These are phyloP conservation scores for Centropus unirufus DNA, from an alignment of 2,113 vertebrate species.

Conservation along the genomic window DNA sequence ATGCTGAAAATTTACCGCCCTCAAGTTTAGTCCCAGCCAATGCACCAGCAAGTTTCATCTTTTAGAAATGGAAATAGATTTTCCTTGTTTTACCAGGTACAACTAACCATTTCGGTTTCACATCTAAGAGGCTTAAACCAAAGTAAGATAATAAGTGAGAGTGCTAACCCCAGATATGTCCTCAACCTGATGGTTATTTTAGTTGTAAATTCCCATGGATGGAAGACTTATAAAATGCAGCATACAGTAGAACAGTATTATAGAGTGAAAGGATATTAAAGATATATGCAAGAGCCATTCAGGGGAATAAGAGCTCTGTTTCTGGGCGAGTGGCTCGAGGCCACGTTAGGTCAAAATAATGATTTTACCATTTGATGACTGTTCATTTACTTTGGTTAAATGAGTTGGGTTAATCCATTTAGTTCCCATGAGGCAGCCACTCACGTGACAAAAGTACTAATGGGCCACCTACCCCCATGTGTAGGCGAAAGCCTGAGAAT, in stretches of 20 bases:
- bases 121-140: neutral
- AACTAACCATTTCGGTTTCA: constrained; percentile 23
- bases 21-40: constrained; percentile 48
- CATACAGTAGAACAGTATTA: neutral
- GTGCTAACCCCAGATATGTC: constrained; percentile 3
- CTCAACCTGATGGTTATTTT: neutral
- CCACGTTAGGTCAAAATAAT: neutral
- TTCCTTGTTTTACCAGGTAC: constrained; percentile 26
- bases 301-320: neutral
- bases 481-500: neutral
- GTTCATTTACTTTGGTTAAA: neutral
- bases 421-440: neutral
- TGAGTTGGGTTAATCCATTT: neutral
- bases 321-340: neutral
- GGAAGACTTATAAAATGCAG: constrained; percentile 10
- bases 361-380: neutral
- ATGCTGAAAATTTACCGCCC: constrained; percentile 53
- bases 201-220: constrained; percentile 29
- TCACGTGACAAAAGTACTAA: neutral
- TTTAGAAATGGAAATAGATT: constrained; percentile 33
- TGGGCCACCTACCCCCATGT: neutral
- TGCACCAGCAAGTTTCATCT: constrained; percentile 45
- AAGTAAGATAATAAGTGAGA: neutral
- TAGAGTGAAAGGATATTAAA: constrained; percentile 1
- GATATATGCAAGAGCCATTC: neutral